Percentiles rank a stretch among this genome's conserved stretches.
Conservation (phyloP, 2,888 invertebrate genomes). For the Corythucha ciliata region DNA sequence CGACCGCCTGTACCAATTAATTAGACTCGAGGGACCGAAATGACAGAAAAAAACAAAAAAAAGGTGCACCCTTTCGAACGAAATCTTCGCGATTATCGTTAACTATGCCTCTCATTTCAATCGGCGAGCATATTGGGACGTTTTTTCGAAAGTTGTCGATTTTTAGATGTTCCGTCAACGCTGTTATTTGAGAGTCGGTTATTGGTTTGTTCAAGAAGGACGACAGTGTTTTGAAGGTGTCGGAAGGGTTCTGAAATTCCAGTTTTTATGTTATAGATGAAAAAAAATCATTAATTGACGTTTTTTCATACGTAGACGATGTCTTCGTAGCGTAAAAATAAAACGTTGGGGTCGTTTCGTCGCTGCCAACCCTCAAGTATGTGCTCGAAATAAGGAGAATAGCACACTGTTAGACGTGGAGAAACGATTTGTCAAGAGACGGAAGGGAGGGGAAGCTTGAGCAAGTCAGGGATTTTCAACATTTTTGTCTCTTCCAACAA, state of each 20-base stretch:
- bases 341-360: slow-evolving; percentile 55
- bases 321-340: slow-evolving; percentile 74
- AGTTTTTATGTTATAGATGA: background rate
- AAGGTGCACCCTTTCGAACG: slow-evolving; percentile 59
- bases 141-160: slow-evolving; percentile 76
- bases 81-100: slow-evolving; percentile 50
- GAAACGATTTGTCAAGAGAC: no score
- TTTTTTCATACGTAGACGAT: slow-evolving; percentile 50
- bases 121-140: slow-evolving; percentile 63
- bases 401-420: slow-evolving; percentile 26
- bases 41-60: no score
- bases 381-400: slow-evolving; percentile 63
- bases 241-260: slow-evolving; percentile 49
- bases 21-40: no score
- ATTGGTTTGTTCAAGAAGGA: slow-evolving; percentile 53
- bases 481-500: no score
- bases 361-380: slow-evolving; percentile 64
- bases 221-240: slow-evolving; percentile 50
- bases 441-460: no score
- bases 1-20: no score
- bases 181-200: slow-evolving; percentile 49
- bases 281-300: background rate
- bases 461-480: no score
- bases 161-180: slow-evolving; percentile 60
- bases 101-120: slow-evolving; percentile 50